Conservation (phyloP, 2,888 invertebrate genomes). For the Diarsia rubi region DNA sequence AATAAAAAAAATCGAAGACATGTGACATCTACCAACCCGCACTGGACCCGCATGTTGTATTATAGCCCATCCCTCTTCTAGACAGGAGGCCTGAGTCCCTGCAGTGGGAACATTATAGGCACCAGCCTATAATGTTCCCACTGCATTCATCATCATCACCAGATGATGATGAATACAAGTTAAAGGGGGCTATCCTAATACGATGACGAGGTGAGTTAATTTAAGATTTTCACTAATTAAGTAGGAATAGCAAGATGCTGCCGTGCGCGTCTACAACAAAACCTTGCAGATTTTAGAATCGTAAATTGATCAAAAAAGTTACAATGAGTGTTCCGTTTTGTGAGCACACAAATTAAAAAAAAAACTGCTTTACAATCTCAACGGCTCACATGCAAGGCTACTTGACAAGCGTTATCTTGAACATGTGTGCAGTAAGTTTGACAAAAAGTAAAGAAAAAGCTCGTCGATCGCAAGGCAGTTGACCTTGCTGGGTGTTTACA, state of each 20-base stretch:
- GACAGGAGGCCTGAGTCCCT: too few relatives aligned
- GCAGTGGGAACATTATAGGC: too few relatives aligned
- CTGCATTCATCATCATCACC: too few relatives aligned
- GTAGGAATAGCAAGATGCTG: neutral
- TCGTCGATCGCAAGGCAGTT: conserved; percentile 80
- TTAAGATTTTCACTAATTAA: neutral
- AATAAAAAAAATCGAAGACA: too few relatives aligned
- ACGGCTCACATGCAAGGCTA: conserved; percentile 38
- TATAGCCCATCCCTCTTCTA: too few relatives aligned
- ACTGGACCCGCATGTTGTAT: too few relatives aligned
- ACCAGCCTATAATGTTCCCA: too few relatives aligned
- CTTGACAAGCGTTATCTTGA: conserved; percentile 54
- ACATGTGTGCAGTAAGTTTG: conserved; percentile 64
- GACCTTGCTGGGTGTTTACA: conserved; percentile 88
- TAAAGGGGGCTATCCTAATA: too few relatives aligned
- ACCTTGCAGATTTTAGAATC: neutral
- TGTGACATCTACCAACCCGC: too few relatives aligned
- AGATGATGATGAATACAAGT: too few relatives aligned
- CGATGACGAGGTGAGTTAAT: neutral
- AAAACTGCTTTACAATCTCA: conserved; percentile 40
- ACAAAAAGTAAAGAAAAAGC: conserved; percentile 73
- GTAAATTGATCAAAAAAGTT: neutral
- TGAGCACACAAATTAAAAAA: conserved; percentile 1
- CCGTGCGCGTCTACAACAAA: neutral
- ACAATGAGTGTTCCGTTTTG: conserved; percentile 19